phyloP scores from a whole-genome alignment of 2,113 vertebrate species.

The Chinchilla lanigera region DNA sequence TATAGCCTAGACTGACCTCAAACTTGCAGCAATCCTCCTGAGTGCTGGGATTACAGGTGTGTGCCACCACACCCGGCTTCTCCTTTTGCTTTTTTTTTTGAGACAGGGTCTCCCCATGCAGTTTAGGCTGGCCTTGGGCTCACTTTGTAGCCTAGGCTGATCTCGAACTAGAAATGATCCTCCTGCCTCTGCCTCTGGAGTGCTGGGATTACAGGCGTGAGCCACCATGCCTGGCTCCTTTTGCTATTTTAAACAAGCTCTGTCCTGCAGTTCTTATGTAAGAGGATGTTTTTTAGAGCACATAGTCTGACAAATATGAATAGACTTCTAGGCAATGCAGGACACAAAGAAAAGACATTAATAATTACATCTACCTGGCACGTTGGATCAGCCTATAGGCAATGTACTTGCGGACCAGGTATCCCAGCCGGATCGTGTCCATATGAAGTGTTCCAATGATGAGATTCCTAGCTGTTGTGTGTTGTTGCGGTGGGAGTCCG shows the following conservation, averaged over 20 bases:
- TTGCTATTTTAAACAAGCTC: constrained; percentile 36
- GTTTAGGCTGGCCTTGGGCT: neutral
- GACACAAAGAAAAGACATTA: constrained; percentile 48
- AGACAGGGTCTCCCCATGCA: neutral
- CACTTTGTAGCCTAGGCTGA: neutral
- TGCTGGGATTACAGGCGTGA: neutral
- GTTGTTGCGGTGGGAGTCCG: constrained; percentile 53
- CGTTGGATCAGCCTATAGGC: constrained; percentile 76
- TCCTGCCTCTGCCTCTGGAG: neutral
- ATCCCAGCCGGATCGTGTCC: constrained; percentile 71
- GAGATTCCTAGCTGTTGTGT: constrained; percentile 57
- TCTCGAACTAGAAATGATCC: neutral
- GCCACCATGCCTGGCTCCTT: neutral
- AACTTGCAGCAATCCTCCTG: neutral
- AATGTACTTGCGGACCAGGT: constrained; percentile 80
- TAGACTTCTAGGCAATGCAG: neutral
- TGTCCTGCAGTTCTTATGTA: neutral
- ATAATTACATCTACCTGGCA: constrained; percentile 78
- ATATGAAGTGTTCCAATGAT: constrained; percentile 71
- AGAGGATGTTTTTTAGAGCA: neutral
- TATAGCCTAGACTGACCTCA: neutral
- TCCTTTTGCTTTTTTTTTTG: neutral
- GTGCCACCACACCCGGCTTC: neutral
- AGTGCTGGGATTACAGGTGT: neutral
- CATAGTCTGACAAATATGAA: constrained; percentile 20